Base-by-base conservation (phyloP, 2,888 invertebrate genomes). In the Artemia sp. region DNA sequence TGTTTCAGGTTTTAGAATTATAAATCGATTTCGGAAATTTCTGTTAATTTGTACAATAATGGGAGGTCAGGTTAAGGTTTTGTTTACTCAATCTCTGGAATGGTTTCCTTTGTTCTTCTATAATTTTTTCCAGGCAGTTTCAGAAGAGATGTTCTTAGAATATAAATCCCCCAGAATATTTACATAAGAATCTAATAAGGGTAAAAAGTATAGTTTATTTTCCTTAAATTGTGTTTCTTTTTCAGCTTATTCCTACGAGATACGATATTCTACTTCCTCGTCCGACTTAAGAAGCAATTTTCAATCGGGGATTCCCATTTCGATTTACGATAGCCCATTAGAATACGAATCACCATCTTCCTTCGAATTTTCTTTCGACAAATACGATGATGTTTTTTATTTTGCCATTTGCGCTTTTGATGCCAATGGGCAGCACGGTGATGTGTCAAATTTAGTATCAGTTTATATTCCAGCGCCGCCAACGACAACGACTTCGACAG, bases 391-490 rank as follows among this genome's bases (percentile, higher is more conserved):
- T 72, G 79, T 81, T 2, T 74, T 82, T 69, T 84, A 81, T 74
- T 79, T 84, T 71, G 82, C 83, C 7, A 76, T 84, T 4, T 78
- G 81, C 51, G 81, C 83, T 1, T 81, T 78, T 73, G 78, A 81
- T 5, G 79, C 79, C 70, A 74, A 78, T 51, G 77, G 77, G 1
- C 81, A 82, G 10, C 80, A 81, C 0, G 74, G 74, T 12, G 71
- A 70, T 3, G 68, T 76, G 51, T 83, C 83, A 2, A 84, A 84
- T 74, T 81, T 81, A 76, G 82, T 83, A 1, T 76, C 81, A 14
- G 80, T 83, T 8, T 77, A 79, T 70, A 79, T 84, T 1, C 81
- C 82, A 0, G 79, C 80, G 6, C 81, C 82, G 2, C 81, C 81
- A 24, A 81, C 81, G 38, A 81, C 81, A n/a, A 78, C 78, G 8